Evolutionary conservation across 2,888 invertebrate genomes (phyloP).

Genomic region (Trilocha varians): DNA sequence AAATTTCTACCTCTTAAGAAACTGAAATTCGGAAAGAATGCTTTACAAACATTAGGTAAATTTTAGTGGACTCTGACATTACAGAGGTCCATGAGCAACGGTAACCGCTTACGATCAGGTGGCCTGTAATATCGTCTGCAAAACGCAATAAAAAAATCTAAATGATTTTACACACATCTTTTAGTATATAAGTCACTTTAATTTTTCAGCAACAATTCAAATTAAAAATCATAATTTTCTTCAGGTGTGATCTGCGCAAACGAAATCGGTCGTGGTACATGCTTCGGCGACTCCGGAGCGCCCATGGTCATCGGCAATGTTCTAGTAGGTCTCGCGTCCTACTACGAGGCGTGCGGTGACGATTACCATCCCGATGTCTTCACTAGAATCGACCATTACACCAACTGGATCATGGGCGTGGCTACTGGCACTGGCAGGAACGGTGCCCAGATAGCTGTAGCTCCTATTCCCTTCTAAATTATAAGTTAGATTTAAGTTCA

Average conservation of each 20-base stretch:
- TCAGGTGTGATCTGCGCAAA: constrained; percentile 38
- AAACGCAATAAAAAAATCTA: no score
- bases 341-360: constrained; percentile 23
- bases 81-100: no score
- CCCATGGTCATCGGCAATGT: constrained; percentile 32
- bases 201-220: no score
- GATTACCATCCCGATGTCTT: constrained; percentile 32
- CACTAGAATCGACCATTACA: constrained; percentile 33
- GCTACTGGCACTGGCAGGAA: constrained; percentile 19
- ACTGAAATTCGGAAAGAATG: no score
- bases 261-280: constrained; percentile 27
- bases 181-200: no score
- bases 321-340: constrained; percentile 31
- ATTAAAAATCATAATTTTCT: neutral
- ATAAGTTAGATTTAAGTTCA: neutral
- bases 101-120: no score
- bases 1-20: no score
- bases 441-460: constrained; percentile 9
- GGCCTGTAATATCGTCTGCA: no score
- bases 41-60: no score
- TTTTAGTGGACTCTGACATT: no score
- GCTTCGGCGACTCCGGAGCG: constrained; percentile 44
- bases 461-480: constrained; percentile 8
- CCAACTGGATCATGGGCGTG: constrained; percentile 39
- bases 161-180: no score